phyloP scores from a whole-genome alignment of 2,113 vertebrate species.

The Chaetodon auriga region DNA sequence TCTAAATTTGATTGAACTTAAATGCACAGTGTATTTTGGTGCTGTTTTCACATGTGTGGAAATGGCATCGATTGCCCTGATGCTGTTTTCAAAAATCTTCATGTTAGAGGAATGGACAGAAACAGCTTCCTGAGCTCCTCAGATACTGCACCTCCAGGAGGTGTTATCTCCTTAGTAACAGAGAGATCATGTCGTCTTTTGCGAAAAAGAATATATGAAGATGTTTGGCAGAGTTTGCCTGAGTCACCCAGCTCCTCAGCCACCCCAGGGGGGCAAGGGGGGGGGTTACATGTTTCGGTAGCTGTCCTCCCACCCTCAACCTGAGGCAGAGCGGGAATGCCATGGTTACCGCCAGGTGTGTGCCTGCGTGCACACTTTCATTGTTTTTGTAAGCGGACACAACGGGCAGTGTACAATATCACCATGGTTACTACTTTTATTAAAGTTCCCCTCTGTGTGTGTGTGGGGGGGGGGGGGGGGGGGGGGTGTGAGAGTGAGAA shows the following conservation, averaged over 20 bases:
- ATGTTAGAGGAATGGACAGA: background rate
- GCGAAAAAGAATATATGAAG: constrained; percentile 14
- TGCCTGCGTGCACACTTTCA: background rate
- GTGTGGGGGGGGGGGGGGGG: background rate
- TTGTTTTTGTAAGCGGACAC: background rate
- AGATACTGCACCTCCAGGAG: constrained; percentile 30
- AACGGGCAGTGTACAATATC: constrained; percentile 46
- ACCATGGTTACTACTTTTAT: constrained; percentile 72
- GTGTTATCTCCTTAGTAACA: constrained; percentile 67
- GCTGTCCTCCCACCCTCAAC: constrained; percentile 54
- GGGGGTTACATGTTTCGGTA: constrained; percentile 21
- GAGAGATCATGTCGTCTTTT: constrained; percentile 46
- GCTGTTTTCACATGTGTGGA: background rate
- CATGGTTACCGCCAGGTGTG: constrained; percentile 52
- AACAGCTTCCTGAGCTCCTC: background rate
- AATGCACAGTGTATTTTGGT: background rate
- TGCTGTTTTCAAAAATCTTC: background rate
- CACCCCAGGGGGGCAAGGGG: background rate
- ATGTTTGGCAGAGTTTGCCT: constrained; percentile 52
- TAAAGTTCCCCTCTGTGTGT: constrained; percentile 38
- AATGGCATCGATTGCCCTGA: background rate
- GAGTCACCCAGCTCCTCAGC: constrained; percentile 62
- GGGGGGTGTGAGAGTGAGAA: constrained; percentile 50
- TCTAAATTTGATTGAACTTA: background rate
- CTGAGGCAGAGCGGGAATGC: constrained; percentile 37